phyloP scores from a whole-genome alignment of 2,113 vertebrate genomes.

The Puntigrus tetrazona region DNA sequence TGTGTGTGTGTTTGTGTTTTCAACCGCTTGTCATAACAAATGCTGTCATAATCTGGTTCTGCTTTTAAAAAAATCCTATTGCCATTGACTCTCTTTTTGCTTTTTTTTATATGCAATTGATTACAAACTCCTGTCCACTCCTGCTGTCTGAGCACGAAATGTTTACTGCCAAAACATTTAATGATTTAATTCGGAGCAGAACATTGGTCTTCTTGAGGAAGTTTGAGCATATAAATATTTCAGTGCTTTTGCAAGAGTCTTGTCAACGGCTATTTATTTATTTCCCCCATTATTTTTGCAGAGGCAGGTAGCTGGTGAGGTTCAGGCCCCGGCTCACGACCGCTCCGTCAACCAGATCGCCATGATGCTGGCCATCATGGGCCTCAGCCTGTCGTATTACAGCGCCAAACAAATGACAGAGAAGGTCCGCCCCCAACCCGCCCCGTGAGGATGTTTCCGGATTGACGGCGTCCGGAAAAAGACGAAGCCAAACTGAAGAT shows the following conservation, averaged over 20 bases:
- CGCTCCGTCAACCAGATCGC: constrained; percentile 84
- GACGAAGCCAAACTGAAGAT: constrained; percentile 14
- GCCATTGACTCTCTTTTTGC: not conserved
- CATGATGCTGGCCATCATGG: constrained; percentile 87
- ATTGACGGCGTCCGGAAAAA: not conserved
- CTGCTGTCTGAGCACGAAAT: not conserved
- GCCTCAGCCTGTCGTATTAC: constrained; percentile 89
- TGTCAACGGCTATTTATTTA: not conserved
- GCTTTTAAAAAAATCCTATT: not conserved
- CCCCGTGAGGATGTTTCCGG: constrained; percentile 61
- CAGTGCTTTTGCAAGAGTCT: not conserved
- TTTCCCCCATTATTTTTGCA: constrained; percentile 61
- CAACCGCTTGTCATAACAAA: not conserved
- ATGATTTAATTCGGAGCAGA: not conserved
- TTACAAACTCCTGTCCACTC: not conserved
- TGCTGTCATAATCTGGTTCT: not conserved
- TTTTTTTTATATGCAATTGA: not conserved
- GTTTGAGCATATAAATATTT: not conserved
- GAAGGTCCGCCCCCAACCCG: constrained; percentile 67
- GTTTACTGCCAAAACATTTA: not conserved
- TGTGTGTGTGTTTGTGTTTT: not conserved
- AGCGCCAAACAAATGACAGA: constrained; percentile 86
- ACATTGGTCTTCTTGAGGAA: not conserved
- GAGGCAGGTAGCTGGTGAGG: constrained; percentile 88
- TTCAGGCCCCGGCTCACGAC: constrained; percentile 79